phyloP scores from a whole-genome alignment of 23 tunicate species.

The Clavelina lepadiformis region DNA sequence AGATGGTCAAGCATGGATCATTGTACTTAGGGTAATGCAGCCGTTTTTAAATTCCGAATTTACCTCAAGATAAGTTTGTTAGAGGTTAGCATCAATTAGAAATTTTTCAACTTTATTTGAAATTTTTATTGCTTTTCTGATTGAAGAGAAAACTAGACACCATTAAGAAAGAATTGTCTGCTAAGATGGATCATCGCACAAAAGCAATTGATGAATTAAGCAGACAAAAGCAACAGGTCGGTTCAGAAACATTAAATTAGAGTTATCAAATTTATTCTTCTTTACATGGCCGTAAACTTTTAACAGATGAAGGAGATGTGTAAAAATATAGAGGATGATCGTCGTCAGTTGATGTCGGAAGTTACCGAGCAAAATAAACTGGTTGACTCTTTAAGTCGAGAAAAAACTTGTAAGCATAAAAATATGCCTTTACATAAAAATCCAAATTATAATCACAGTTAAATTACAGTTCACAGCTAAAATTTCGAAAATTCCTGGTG shows the following conservation, averaged over 20 bases:
- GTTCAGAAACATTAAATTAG: neutral
- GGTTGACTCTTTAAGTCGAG: conserved; percentile 71
- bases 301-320: conserved; percentile 56
- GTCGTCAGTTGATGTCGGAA: conserved; percentile 72
- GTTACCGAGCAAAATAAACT: conserved; percentile 91
- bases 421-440: too few relatives aligned
- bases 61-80: neutral
- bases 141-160: conserved; percentile 40
- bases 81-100: neutral
- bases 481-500: neutral
- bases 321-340: conserved; percentile 59
- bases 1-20: conserved; percentile 45
- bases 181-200: conserved; percentile 24
- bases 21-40: conserved; percentile 38
- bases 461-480: neutral
- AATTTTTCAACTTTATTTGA: neutral
- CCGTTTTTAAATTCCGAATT: neutral
- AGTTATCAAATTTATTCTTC: neutral
- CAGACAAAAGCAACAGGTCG: conserved; percentile 34
- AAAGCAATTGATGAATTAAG: conserved; percentile 36
- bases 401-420: conserved; percentile 92
- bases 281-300: neutral
- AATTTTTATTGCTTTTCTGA: too few relatives aligned
- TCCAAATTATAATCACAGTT: too few relatives aligned
- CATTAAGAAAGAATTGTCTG: conserved; percentile 48